A percentile compares a stretch with the other conserved stretches of the same genome.
Evolutionary conservation across 2,797 vertebrate genomes (phyloP).

Genomic region (Sebastes variabilis): DNA sequence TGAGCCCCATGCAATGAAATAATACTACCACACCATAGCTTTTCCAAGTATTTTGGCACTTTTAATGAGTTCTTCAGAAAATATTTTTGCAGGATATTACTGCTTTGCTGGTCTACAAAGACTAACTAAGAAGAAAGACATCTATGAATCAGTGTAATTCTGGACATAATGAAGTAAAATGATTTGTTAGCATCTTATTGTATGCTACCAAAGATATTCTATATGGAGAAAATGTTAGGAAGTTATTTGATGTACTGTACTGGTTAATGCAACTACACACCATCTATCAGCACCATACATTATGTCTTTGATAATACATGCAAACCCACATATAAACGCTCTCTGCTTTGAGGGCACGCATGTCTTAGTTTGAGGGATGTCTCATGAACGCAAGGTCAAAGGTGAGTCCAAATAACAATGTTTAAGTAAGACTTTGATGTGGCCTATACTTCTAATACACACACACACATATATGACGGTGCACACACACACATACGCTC

Average conservation of each 20-base stretch:
- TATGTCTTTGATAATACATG: constrained; percentile 35
- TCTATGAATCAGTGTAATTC: background rate
- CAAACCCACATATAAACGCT: constrained; percentile 44
- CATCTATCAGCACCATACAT: background rate
- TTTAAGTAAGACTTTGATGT: constrained; percentile 92
- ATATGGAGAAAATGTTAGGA: background rate
- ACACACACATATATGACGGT: background rate
- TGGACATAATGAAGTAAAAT: background rate
- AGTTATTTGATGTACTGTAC: background rate
- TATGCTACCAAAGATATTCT: background rate
- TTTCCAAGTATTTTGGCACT: background rate
- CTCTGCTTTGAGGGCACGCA: constrained; percentile 56
- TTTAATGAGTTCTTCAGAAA: background rate
- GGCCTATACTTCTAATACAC: constrained; percentile 54
- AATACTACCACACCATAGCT: background rate
- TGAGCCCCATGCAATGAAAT: background rate
- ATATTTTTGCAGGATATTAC: background rate
- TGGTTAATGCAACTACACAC: background rate
- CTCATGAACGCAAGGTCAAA: constrained; percentile 83
- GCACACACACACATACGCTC: constrained; percentile 27
- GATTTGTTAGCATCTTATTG: background rate
- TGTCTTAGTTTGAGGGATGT: constrained; percentile 66
- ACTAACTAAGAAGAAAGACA: background rate
- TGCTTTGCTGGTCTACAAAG: background rate
- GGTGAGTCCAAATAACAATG: constrained; percentile 87